Evolutionary conservation across 2,797 vertebrate genomes (phyloP), one percentile per base, ranked within the genome.

Genomic region (Cyclura pinguis): DNA sequence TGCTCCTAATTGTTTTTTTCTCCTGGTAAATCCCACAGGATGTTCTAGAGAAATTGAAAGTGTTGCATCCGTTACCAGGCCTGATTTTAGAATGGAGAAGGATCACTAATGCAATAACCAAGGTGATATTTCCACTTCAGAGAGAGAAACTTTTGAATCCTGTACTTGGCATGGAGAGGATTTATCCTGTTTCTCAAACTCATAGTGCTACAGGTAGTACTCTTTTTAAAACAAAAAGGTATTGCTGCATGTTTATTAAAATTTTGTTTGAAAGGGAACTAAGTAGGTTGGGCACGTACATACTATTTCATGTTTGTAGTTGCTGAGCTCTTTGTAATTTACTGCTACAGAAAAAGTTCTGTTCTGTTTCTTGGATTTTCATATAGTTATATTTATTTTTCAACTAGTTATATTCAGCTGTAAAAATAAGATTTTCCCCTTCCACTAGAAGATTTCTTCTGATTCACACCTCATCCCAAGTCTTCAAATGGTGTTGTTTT

Each of bases 31-130:
- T 92, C 96, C 88, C 77, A 62, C 96, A 99, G 99, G 98, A 99
- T 91, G 96, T 99, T 95, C 95, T 99, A 95, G 98, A 99, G 97
- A 99, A 99, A 96, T 97, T 99, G 85, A 98, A 97, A 93, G 93
- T 96, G 1, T 95, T 99, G 64, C 99, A 99, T 95, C 98, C 97
- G 0, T 96, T 99, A 94, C 99, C 99, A 32, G 98, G 97, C n/a
- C 96, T 99, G 90, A 99, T 99, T 95, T 86, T 99, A 88, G 99
- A 99, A 93, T 99, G 99, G 99, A 98, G 98, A 95, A 97, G 98
- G 94, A 99, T 99, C 95, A 98, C 98, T 42, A 99, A 99, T 1
- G 98, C 99, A 87, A 96, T 99, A 97, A 99, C 98, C 88, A 99
- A 99, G 97, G 98, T 99, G 95, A 97, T 99, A 87, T 99, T 99